Evolutionary conservation across 2,113 vertebrate species (phyloP).

Genomic region (Cyanistes caeruleus): DNA sequence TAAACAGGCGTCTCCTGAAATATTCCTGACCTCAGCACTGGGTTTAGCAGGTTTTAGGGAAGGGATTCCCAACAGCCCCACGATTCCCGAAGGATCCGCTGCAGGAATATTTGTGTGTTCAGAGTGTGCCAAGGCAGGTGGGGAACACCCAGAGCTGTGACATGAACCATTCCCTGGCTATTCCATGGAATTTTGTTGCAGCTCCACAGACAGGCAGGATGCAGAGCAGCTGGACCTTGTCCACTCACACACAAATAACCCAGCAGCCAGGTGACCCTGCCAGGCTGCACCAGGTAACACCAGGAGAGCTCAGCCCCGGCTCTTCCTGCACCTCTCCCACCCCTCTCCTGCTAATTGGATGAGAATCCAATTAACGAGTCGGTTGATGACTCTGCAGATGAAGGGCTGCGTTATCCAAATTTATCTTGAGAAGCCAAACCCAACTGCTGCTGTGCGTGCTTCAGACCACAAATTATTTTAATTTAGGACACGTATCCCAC

Average conservation of each 20-base stretch:
- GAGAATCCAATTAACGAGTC: background rate
- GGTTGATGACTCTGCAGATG: background rate
- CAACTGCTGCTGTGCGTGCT: fast-evolving
- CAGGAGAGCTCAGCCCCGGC: background rate
- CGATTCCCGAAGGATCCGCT: fast-evolving
- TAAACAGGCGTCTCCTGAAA: background rate
- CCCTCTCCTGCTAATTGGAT: background rate
- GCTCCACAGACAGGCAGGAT: background rate
- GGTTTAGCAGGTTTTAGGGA: background rate
- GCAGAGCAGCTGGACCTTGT: background rate
- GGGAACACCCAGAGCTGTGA: background rate
- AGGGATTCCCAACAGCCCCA: background rate
- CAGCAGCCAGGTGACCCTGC: background rate
- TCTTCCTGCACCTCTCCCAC: background rate
- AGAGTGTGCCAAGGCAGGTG: fast-evolving
- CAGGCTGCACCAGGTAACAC: background rate
- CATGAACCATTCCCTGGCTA: fast-evolving
- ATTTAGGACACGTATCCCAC: background rate
- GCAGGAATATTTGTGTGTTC: fast-evolving
- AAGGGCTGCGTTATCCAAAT: background rate
- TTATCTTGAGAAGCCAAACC: background rate
- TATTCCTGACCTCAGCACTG: fast-evolving
- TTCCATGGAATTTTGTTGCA: fast-evolving
- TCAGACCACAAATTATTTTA: background rate
- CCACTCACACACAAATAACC: background rate